Conservation (phyloP, 2,797 vertebrate genomes). For the Sandelia bainsii region DNA sequence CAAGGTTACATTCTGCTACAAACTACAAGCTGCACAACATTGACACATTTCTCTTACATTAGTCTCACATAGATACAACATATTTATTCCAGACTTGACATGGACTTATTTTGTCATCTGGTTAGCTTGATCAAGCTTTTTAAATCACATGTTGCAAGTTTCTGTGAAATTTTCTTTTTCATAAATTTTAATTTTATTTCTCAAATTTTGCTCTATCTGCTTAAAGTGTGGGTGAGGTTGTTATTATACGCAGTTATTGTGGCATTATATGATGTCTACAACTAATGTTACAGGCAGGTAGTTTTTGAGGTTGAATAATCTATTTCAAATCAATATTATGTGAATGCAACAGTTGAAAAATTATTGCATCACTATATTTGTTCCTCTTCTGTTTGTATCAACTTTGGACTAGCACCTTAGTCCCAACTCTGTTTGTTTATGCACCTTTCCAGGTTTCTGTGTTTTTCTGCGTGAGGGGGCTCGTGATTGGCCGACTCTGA, state of each 20-base stretch:
- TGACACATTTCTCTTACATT: background rate
- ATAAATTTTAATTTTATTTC: too few relatives aligned
- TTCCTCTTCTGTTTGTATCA: slow-evolving; percentile 20
- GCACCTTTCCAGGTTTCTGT: slow-evolving; percentile 41
- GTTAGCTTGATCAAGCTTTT: slow-evolving; percentile 13
- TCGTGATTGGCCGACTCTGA: background rate
- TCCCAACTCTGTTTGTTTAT: slow-evolving; percentile 1
- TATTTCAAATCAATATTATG: too few relatives aligned
- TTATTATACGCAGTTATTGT: background rate
- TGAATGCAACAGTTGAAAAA: background rate
- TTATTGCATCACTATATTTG: slow-evolving; percentile 5
- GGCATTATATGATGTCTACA: background rate
- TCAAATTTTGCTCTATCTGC: background rate
- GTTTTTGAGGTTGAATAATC: background rate
- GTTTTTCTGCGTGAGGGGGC: slow-evolving; percentile 23
- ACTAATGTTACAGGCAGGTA: background rate
- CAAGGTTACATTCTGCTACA: slow-evolving; percentile 15
- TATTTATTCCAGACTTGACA: slow-evolving; percentile 20
- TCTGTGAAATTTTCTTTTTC: background rate
- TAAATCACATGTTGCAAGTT: background rate
- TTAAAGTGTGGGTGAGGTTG: background rate
- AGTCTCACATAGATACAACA: background rate
- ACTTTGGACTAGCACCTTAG: slow-evolving; percentile 4
- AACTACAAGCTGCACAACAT: background rate
- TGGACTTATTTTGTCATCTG: slow-evolving; percentile 34